Evolutionary conservation across 2,113 vertebrate species (phyloP), one percentile per base, ranked within the genome.

Genomic region (Oxyura jamaicensis): DNA sequence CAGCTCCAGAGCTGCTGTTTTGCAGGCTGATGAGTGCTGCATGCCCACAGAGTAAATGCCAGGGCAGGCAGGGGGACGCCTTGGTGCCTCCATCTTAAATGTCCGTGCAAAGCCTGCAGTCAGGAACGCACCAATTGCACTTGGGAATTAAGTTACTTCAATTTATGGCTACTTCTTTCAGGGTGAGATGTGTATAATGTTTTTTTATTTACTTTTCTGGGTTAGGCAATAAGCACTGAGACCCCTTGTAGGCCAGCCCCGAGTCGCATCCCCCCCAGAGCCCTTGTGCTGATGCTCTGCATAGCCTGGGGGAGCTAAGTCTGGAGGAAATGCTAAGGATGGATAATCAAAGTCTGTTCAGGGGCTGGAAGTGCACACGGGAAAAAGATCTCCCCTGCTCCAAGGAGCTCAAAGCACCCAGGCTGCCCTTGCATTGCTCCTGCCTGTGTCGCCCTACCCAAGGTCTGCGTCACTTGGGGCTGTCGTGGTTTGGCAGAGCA

Each of bases 1-100:
- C 42, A 11, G 23, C n/a, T 42, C 39, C 0, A 1, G 62, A 65
- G 42, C 55, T 3, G 0, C 65, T 77, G 66, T 4, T 0, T 20
- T n/a, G 17, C 50, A 53, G 41, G 2, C 56, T 29, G 50, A 7
- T 4, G 29, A 16, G 15, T 42, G 60, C 73, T 46, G 0, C 25
- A 3, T 48, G 52, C 20, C 66, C 59, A 53, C 66, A 48, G 12
- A 55, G 53, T 8, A 44, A 33, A 26, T 19, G 28, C 52, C 23
- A 39, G 21, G n/a, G 11, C 17, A 29, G 22, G 39, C 73, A 62
- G 78, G 50, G 77, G 85, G 48, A 35, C 46, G 33, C 6, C 35
- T 28, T 46, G 33, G 44, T 71, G 50, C 19, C 23, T 3, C 48
- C 23, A 21, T 22, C 18, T 29, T 16, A 26, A 53, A 44, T 56